phyloP scores from a whole-genome alignment of 2,888 invertebrate genomes.

The Drosophila mimica region DNA sequence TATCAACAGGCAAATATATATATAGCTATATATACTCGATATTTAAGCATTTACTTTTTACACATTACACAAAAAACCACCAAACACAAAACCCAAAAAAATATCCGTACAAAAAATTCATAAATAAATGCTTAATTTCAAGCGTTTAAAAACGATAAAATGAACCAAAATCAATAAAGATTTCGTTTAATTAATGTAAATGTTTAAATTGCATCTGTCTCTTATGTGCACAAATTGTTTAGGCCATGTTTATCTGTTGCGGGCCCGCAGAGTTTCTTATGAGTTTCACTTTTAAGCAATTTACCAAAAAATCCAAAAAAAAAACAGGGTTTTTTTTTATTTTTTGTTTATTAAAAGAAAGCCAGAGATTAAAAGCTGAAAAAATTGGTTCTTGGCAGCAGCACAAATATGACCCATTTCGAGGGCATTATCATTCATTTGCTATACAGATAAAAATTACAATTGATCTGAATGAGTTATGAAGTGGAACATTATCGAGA shows the following conservation, averaged over 20 bases:
- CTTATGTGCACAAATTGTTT: slow-evolving; percentile 50
- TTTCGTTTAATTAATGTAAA: slow-evolving; percentile 52
- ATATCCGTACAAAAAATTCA: slow-evolving; percentile 37
- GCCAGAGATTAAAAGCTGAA: slow-evolving; percentile 42
- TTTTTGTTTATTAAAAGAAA: slow-evolving; percentile 42
- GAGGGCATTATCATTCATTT: slow-evolving; percentile 55
- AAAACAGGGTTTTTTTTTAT: slow-evolving; percentile 3
- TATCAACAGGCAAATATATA: slow-evolving; percentile 8
- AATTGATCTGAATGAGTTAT: slow-evolving; percentile 19
- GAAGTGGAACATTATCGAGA: neutral
- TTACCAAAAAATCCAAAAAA: slow-evolving; percentile 10
- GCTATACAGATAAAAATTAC: slow-evolving; percentile 18
- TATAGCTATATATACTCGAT: neutral
- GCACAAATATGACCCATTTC: slow-evolving; percentile 66
- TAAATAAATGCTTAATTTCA: slow-evolving; percentile 57
- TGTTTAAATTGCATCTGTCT: slow-evolving; percentile 40
- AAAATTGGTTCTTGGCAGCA: slow-evolving; percentile 42
- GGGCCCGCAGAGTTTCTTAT: slow-evolving; percentile 3
- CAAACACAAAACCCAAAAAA: slow-evolving; percentile 7
- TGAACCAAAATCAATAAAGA: slow-evolving; percentile 52
- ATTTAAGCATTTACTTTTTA: slow-evolving; percentile 18
- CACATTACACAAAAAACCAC: slow-evolving; percentile 30
- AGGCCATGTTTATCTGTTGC: slow-evolving; percentile 35
- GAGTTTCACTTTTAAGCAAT: slow-evolving; percentile 70
- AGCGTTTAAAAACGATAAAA: slow-evolving; percentile 35